Percentiles rank a stretch among this genome's conserved stretches.
These are phyloP conservation scores for Cheilosia grossa DNA, from an alignment of 2,888 invertebrate genomes.

Conservation along the genomic window DNA sequence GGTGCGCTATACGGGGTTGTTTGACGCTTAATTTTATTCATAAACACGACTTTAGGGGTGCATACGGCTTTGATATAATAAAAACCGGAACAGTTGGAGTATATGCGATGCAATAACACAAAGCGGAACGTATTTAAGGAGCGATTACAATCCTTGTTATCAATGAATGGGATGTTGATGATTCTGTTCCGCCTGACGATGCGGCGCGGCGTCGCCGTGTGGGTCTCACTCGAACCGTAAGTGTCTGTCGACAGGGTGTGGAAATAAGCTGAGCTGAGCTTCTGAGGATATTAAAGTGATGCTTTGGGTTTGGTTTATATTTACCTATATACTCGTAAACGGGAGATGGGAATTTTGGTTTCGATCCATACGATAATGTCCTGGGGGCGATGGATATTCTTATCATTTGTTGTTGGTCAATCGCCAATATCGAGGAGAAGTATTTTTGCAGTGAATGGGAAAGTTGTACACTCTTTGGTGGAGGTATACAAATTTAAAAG, in stretches of 20 bases:
- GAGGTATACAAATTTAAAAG: too few species aligned
- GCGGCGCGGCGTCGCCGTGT: background rate
- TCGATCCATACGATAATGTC: background rate
- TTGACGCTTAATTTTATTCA: constrained; percentile 67
- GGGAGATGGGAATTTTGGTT: background rate
- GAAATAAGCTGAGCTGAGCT: background rate
- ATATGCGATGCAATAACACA: constrained; percentile 16
- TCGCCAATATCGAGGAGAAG: background rate
- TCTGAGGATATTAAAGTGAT: background rate
- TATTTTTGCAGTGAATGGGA: too few species aligned
- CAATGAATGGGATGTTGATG: constrained; percentile 50
- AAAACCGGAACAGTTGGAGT: constrained; percentile 10
- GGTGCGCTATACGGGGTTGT: constrained; percentile 32
- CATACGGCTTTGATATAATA: constrained; percentile 36
- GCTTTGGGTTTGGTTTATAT: background rate
- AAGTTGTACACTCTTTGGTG: too few species aligned
- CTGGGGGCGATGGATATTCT: background rate
- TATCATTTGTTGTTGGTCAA: background rate
- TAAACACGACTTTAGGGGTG: constrained; percentile 45
- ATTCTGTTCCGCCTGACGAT: constrained; percentile 15
- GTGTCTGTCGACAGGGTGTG: constrained; percentile 10
- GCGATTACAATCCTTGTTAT: constrained; percentile 61
- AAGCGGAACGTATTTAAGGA: constrained; percentile 34
- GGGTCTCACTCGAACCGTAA: constrained; percentile 14
- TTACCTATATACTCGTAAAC: background rate